These are phyloP conservation scores for Mamestra brassicae DNA, from an alignment of 2,888 invertebrate genomes.

Conservation along the genomic window DNA sequence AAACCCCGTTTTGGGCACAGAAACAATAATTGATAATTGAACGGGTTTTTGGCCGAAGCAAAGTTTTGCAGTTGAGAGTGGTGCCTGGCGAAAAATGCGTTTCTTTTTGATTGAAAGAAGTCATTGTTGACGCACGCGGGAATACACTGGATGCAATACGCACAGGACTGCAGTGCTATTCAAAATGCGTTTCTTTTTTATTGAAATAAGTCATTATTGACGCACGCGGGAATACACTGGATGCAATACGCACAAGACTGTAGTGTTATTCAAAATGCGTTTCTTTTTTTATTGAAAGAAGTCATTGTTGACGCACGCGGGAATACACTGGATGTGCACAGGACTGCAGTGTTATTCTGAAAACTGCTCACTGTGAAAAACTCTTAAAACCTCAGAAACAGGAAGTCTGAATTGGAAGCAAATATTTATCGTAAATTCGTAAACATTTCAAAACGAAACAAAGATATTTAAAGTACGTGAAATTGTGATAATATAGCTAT, in stretches of 20 bases:
- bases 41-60: neutral
- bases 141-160: too few species aligned
- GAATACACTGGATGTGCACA: too few species aligned
- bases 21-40: constrained; percentile 5
- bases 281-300: neutral
- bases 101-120: neutral
- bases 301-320: neutral
- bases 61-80: neutral
- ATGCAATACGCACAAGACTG: too few species aligned
- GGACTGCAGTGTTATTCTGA: too few species aligned
- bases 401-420: too few species aligned
- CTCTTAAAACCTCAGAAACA: too few species aligned
- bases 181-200: neutral
- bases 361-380: too few species aligned
- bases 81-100: neutral
- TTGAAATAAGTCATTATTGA: neutral
- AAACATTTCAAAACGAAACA: neutral
- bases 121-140: neutral
- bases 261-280: too few species aligned
- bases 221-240: too few species aligned
- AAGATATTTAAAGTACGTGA: neutral
- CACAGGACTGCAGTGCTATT: too few species aligned
- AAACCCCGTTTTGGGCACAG: neutral
- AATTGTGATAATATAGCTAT: neutral
- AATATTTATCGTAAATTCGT: too few species aligned